Base-by-base conservation (phyloP, 2,888 invertebrate species). In the Orthonevra nobilis region DNA sequence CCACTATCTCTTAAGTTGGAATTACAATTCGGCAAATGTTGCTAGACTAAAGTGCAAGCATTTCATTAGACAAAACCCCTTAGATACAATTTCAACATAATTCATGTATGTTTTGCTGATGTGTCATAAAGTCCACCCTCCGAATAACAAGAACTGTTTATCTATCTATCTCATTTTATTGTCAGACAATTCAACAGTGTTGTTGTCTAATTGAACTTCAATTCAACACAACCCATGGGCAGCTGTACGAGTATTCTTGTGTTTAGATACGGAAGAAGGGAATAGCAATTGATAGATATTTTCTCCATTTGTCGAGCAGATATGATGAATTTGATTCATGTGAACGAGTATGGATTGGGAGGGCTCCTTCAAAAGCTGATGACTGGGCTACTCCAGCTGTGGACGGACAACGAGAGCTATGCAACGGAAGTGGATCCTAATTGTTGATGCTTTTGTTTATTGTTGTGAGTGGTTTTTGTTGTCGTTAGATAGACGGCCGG, bases 391-490 rank as follows among this genome's bases (percentile, higher is more conserved):
- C n/a, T n/a, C n/a, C n/a, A n/a, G n/a, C n/a, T n/a, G n/a, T n/a
- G n/a, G n/a, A n/a, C n/a, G 20, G n/a, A 15, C 23, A 38, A 7
- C 12, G n/a, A 3, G 23, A 23, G n/a, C 23, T 26, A 34, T 26
- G n/a, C 28, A 64, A 15, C 64, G 64, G 64, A 64, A 64, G 56
- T 73, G 58, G 26, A 58, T 73, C 30, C 34, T 36, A 56, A 58
- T 38, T 38, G 42, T 73, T 58, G 42, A 34, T 54, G 20, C 15
- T 36, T 3, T 19, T 30, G 12, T 52, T 44, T 54, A 19, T 72
- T 5, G 32, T 64, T 58, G 42, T 73, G 56, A 64, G 73, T 73
- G 50, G 56, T 73, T 56, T 58, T 9, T 73, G 56, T 64, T 58
- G 73, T 64, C 64, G 58, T 58, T 73, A 64, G 48, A 56, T 40